Conservation (phyloP, 2,113 vertebrate genomes). For the Ranitomeya imitator region DNA sequence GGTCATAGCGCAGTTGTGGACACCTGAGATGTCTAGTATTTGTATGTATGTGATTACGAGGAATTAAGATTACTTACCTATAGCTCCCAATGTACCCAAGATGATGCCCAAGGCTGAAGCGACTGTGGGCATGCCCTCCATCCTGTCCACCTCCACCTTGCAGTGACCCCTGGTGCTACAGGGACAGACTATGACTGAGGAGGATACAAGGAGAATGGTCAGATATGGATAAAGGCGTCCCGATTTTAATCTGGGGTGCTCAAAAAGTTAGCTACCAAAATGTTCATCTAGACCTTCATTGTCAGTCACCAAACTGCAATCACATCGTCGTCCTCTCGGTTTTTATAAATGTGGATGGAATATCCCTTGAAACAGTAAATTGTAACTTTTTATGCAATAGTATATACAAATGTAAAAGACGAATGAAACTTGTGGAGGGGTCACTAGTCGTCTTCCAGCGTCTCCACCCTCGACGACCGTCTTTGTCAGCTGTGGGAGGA, state of each 20-base stretch:
- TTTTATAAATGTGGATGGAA: background rate
- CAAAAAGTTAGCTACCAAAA: no score
- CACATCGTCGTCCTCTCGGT: no score
- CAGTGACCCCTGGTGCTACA: slow-evolving; percentile 77
- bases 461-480: background rate
- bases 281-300: no score
- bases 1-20: no score
- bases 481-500: background rate
- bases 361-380: background rate
- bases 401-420: background rate
- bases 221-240: background rate
- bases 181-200: slow-evolving; percentile 75
- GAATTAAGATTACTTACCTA: slow-evolving; percentile 50
- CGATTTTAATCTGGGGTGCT: background rate
- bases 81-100: slow-evolving; percentile 67
- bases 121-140: slow-evolving; percentile 79
- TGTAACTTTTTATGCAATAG: background rate
- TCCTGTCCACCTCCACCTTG: slow-evolving; percentile 73
- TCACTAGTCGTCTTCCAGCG: background rate
- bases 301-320: no score
- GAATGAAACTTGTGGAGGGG: background rate
- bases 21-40: background rate
- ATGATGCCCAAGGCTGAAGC: slow-evolving; percentile 77
- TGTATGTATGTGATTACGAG: background rate
- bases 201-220: background rate